Evolutionary conservation across 2,888 invertebrate species (phyloP).

Genomic region (Clistopyga incitator): DNA sequence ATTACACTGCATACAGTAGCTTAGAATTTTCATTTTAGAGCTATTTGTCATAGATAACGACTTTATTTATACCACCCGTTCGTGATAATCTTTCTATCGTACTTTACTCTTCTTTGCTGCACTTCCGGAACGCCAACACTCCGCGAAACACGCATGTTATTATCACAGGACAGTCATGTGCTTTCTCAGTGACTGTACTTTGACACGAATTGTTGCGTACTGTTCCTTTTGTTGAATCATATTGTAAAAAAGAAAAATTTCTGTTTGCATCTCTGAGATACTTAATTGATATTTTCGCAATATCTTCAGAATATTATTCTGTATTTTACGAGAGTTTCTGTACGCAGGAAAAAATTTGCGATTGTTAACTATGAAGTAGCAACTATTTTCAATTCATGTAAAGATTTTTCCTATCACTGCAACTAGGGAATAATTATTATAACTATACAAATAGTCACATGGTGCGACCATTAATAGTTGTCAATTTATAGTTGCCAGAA

Average conservation of each 20-base stretch:
- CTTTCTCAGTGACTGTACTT: constrained; percentile 1
- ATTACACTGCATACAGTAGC: constrained; percentile 22
- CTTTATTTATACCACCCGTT: constrained; percentile 62
- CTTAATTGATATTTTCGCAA: not conserved
- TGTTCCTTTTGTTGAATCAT: not conserved
- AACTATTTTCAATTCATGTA: too few species aligned
- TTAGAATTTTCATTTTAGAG: constrained; percentile 63
- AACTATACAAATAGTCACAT: too few species aligned
- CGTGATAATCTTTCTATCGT: constrained; percentile 66
- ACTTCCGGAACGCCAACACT: constrained; percentile 72
- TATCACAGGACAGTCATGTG: constrained; percentile 62
- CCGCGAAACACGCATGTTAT: constrained; percentile 61
- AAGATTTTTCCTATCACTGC: too few species aligned
- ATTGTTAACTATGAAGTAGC: too few species aligned
- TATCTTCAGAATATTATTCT: not conserved
- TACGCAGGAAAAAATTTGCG: too few species aligned
- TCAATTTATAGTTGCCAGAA: too few species aligned
- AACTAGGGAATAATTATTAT: too few species aligned
- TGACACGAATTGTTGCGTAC: not conserved
- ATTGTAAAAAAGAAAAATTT: not conserved
- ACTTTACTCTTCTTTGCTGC: constrained; percentile 63
- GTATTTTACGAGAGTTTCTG: not conserved
- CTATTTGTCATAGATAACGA: constrained; percentile 63
- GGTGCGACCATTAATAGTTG: too few species aligned
- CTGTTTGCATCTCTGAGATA: not conserved